phyloP scores from a whole-genome alignment of 2,888 invertebrate species.

The Morpho achilles region DNA sequence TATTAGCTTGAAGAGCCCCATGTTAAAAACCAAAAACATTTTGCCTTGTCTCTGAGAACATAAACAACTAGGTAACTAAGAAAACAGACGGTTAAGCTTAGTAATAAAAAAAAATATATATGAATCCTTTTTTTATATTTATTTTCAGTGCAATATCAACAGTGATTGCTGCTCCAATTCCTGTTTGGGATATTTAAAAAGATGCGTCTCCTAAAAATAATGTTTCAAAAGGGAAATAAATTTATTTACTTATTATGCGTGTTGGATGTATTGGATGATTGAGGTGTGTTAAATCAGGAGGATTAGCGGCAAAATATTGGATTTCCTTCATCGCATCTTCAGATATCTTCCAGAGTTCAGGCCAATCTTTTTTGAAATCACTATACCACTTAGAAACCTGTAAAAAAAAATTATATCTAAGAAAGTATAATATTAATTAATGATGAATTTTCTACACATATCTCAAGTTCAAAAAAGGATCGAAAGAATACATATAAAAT shows the following conservation, averaged over 20 bases:
- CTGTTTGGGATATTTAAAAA: constrained; percentile 24
- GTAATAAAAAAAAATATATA: neutral
- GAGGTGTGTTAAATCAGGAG: constrained; percentile 84
- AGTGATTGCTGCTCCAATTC: constrained; percentile 26
- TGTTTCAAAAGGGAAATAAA: neutral
- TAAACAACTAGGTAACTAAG: too few species aligned
- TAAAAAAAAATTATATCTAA: neutral
- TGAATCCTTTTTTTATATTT: neutral
- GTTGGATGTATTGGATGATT: constrained; percentile 87
- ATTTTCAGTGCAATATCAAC: constrained; percentile 21
- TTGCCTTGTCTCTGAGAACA: too few species aligned
- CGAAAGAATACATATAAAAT: too few species aligned
- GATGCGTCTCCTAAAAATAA: constrained; percentile 19
- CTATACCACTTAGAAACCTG: constrained; percentile 83
- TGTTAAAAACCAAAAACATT: too few species aligned
- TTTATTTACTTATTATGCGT: constrained; percentile 65
- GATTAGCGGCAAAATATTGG: constrained; percentile 82
- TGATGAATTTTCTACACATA: too few species aligned
- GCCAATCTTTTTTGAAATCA: constrained; percentile 82
- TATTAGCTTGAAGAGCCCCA: too few species aligned
- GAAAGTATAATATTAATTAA: too few species aligned
- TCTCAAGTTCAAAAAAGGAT: too few species aligned
- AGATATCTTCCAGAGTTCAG: constrained; percentile 85
- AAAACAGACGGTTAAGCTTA: neutral
- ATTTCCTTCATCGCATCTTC: constrained; percentile 84